Evolutionary conservation across 2,797 vertebrate genomes (phyloP), one percentile per base, ranked within the genome.

Genomic region (Sebastes itinus): DNA sequence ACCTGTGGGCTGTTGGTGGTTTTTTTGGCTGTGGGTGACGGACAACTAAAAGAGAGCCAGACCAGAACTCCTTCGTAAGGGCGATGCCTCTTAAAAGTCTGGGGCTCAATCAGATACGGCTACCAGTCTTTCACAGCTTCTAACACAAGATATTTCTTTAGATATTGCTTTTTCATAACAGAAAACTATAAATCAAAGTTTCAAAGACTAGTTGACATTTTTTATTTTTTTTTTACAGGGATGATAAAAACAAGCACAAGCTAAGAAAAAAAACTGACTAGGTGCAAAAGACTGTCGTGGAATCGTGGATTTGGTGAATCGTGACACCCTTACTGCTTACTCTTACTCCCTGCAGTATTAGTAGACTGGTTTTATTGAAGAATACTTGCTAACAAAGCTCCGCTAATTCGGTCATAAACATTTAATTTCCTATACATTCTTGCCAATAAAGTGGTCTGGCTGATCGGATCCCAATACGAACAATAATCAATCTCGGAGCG

Each of bases 61-160:
- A 82, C 10, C 4, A 42, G 78, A 62, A 38, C 6, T 46, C 8
- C 38, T 54, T 81, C 8, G 77, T 54, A 59, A 32, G 6, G 49
- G 3, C 5, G 9, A 46, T n/a, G 67, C 6, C 46, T 63, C 30
- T 85, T 63, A 78, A 62, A 18, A 18, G 64, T 32, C 68, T 52
- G 9, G 49, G 59, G 1, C 59, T 61, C 59, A 49, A 72, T 82
- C 56, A 68, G 71, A 85, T 58, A 30, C 8, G 13, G 14, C 66
- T 59, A 32, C 42, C 65, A 54, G 52, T 75, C 23, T 74, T 62
- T 56, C 42, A 83, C 18, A 55, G 33, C 64, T 73, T 76, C 52
- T 63, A 54, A 54, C n/a, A 72, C 16, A 9, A 66, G 5, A 72
- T 62, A 20, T 73, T 54, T 74, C 46, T 65, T 67, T 27, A 67